Percentiles rank a stretch among this genome's conserved stretches.
phyloP scores from a whole-genome alignment of 2,113 vertebrate species.

The Anas platyrhynchos region DNA sequence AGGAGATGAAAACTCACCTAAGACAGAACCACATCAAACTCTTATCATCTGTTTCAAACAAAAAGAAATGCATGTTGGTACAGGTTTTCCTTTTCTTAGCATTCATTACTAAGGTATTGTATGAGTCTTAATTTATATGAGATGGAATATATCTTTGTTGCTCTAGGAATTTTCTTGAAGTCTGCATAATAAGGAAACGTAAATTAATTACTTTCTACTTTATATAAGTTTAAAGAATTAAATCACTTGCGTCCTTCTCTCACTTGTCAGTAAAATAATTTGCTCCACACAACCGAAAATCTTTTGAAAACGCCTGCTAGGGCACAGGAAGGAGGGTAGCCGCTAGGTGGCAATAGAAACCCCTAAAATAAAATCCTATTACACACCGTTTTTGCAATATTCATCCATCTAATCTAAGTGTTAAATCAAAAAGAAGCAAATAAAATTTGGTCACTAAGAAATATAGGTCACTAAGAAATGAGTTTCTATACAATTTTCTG shows the following conservation, averaged over 20 bases:
- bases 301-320: rapidly evolving
- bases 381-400: rapidly evolving
- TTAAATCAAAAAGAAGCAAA: neutral
- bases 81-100: neutral
- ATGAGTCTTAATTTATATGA: neutral
- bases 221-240: neutral
- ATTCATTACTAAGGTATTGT: neutral
- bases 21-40: neutral
- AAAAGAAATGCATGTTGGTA: neutral
- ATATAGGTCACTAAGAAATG: neutral
- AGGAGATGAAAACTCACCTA: neutral
- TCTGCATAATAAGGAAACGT: neutral
- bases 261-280: neutral
- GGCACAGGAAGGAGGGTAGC: neutral
- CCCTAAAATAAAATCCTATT: slow-evolving; percentile 21
- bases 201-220: neutral
- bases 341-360: slow-evolving; percentile 82
- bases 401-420: neutral
- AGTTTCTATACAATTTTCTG: neutral
- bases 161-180: neutral
- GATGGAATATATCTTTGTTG: neutral
- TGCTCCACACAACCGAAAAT: neutral
- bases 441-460: neutral
- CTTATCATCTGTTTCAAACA: neutral
- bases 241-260: neutral